Evolutionary conservation across 2,113 vertebrate species (phyloP), one percentile per base, ranked within the genome.

Genomic region (Siniperca knerii): DNA sequence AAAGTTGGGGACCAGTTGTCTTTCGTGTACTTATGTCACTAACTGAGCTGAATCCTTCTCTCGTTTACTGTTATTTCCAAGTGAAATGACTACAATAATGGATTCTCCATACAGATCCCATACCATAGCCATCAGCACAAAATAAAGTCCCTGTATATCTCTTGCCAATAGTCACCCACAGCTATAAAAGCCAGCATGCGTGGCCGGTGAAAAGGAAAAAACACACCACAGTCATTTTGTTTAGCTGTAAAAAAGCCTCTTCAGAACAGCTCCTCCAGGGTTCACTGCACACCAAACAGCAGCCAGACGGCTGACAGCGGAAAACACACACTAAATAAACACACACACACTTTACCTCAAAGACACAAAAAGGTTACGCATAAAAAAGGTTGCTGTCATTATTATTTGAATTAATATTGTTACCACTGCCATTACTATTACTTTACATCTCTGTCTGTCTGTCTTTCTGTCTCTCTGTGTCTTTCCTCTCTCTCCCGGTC

Each of bases 151-250:
- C 46, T 10, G 20, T 11, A 79, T 66, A 21, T 64, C 8, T 57
- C 13, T 46, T 62, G 37, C 48, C 46, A 61, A 65, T 21, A 65
- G 35, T 35, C 40, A 52, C 40, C 50, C 25, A 35, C 21, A 23
- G 50, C 77, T 40, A 58, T 67, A 79, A 83, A 52, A 77, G 16
- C 9, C 60, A 76, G 21, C 62, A 52, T 57, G 68, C 2, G 4
- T 13, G 40, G 61, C 62, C 60, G 11, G 7, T 60, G 40, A 46
- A 48, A 67, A 80, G 61, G 42, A 61, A 77, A 77, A 81, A 64
- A 75, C 37, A 65, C 12, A 57, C 69, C 25, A 35, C 57, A 37
- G 13, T 58, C 20, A 25, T 73, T 75, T 71, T 42, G 65, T 66
- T 57, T 42, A 67, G 40, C 25, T 37, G 20, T 65, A 75, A 80